A percentile compares a stretch with the other conserved stretches of the same genome.
phyloP scores from a whole-genome alignment of 1,140 invertebrate genomes.

The Aphelinus certus region DNA sequence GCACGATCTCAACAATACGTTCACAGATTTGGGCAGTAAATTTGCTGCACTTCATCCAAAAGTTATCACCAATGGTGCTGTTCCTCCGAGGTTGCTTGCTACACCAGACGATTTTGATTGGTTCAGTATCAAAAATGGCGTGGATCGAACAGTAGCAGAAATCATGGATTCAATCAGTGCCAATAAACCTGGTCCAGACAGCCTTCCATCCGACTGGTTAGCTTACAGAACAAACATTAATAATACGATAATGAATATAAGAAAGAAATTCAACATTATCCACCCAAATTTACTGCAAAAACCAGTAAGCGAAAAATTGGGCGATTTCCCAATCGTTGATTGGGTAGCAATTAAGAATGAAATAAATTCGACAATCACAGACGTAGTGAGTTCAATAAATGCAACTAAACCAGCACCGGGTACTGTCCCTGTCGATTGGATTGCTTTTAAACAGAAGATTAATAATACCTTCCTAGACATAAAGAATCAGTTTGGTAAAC shows the following conservation, averaged over 20 bases:
- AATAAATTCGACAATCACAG: constrained; percentile 31
- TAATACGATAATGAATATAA: constrained; percentile 40
- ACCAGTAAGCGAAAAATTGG: not conserved
- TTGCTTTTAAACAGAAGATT: constrained; percentile 35
- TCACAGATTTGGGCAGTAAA: constrained; percentile 43
- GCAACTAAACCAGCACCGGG: not conserved
- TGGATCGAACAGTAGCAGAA: constrained; percentile 30
- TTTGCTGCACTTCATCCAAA: constrained; percentile 12
- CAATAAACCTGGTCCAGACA: not conserved
- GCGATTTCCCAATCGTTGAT: not conserved
- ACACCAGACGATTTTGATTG: constrained; percentile 10
- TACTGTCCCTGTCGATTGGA: constrained; percentile 27
- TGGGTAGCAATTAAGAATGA: constrained; percentile 34
- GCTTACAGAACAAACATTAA: constrained; percentile 40
- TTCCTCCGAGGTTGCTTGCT: not conserved
- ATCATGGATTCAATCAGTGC: constrained; percentile 22
- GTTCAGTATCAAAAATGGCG: constrained; percentile 24
- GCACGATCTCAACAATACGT: constrained; percentile 40
- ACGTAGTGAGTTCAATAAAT: constrained; percentile 20
- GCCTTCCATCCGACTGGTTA: constrained; percentile 34
- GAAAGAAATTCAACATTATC: constrained; percentile 27
- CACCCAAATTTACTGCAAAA: not conserved
- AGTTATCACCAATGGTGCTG: not conserved
- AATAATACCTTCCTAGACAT: constrained; percentile 33
- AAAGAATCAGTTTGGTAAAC: constrained; percentile 25